Percentiles rank a stretch among this genome's conserved stretches.
Evolutionary conservation across 2,113 vertebrate species (phyloP).

Genomic region (Labeo catla): DNA sequence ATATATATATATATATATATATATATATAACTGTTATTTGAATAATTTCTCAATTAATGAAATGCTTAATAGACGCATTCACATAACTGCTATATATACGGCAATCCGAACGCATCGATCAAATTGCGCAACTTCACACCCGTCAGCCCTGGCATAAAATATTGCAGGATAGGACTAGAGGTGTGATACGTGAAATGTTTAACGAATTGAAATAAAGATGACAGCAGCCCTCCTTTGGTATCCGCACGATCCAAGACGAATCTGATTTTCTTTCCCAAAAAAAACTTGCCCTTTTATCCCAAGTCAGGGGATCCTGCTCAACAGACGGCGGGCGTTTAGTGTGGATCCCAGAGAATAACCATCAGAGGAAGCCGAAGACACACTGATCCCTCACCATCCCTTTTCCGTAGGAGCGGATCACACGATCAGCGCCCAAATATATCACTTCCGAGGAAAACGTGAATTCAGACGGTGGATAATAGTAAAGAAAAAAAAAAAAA

Average conservation of each 20-base stretch:
- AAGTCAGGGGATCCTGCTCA: constrained; percentile 52
- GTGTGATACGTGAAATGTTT: constrained; percentile 50
- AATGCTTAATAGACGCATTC: constrained; percentile 51
- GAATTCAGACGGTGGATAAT: constrained; percentile 47
- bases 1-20: not conserved
- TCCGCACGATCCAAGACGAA: constrained; percentile 61
- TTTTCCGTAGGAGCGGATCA: constrained; percentile 70
- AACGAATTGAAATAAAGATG: constrained; percentile 48
- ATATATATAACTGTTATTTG: constrained; percentile 31
- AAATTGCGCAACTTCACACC: constrained; percentile 28
- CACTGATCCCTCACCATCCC: constrained; percentile 74
- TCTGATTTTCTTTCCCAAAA: not conserved
- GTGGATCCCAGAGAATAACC: constrained; percentile 52
- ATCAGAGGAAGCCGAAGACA: constrained; percentile 53
- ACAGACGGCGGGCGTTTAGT: constrained; percentile 41
- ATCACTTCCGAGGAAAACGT: constrained; percentile 51
- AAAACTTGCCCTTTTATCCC: constrained; percentile 58
- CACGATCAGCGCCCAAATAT: constrained; percentile 67
- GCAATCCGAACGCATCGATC: constrained; percentile 13
- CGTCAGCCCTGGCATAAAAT: constrained; percentile 22
- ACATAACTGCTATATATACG: constrained; percentile 41
- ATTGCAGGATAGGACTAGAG: constrained; percentile 25
- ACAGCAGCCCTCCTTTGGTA: constrained; percentile 73
- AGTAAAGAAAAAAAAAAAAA: constrained; percentile 22
- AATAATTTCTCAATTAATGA: constrained; percentile 31